These are phyloP conservation scores for Dryococelus australis DNA, from an alignment of 2,888 invertebrate species.

Conservation along the genomic window DNA sequence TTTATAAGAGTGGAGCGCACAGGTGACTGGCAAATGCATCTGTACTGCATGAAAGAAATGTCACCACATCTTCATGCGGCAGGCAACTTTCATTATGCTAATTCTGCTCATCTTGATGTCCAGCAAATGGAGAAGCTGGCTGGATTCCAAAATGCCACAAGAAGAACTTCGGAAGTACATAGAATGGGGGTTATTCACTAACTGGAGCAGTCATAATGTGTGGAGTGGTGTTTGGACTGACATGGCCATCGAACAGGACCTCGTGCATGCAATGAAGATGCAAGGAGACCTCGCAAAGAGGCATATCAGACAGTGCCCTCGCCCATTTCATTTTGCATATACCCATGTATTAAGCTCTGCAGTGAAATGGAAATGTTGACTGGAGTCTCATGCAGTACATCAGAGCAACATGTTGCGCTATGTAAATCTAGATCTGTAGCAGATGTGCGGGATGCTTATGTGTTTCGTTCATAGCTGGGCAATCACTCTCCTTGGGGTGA, in stretches of 20 bases:
- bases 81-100: too few relatives aligned
- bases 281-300: neutral
- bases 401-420: neutral
- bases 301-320: too few relatives aligned
- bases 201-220: neutral
- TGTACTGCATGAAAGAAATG: too few relatives aligned
- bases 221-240: slow-evolving; percentile 6
- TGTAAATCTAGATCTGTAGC: neutral
- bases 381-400: neutral
- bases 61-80: too few relatives aligned
- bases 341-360: neutral
- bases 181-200: neutral
- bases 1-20: too few relatives aligned
- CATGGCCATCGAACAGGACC: too few relatives aligned
- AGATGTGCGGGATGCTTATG: too few relatives aligned
- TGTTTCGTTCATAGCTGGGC: too few relatives aligned
- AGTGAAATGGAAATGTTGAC: neutral
- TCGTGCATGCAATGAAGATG: neutral
- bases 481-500: too few relatives aligned
- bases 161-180: neutral
- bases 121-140: neutral
- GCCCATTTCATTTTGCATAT: too few relatives aligned
- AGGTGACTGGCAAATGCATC: too few relatives aligned
- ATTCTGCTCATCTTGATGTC: too few relatives aligned
- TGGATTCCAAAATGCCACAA: neutral